Evolutionary conservation across 2,113 vertebrate species (phyloP).

Genomic region (Perognathus longimembris): DNA sequence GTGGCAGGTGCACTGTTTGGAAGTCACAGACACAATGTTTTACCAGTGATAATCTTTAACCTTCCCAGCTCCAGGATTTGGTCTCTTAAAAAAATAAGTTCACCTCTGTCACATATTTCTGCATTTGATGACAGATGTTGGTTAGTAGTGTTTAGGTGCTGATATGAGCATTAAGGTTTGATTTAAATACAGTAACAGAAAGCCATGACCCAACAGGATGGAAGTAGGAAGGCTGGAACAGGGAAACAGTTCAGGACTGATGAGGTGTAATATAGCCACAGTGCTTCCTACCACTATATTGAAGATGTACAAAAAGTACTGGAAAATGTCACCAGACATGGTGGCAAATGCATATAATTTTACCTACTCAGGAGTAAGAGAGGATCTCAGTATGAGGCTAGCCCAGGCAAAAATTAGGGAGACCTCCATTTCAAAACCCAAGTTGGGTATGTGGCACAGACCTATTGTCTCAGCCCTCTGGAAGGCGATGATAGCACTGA

Average conservation of each 20-base stretch:
- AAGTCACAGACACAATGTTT: background rate
- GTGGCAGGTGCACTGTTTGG: background rate
- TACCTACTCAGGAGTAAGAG: too few relatives aligned
- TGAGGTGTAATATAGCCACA: background rate
- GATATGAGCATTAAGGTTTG: background rate
- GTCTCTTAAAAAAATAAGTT: conserved; percentile 50
- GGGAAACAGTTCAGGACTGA: too few relatives aligned
- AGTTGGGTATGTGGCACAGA: too few relatives aligned
- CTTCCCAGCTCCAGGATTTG: background rate
- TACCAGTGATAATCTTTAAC: background rate
- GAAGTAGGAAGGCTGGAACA: background rate
- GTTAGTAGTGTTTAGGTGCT: background rate
- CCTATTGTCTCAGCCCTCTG: too few relatives aligned
- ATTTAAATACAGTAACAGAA: conserved; percentile 44
- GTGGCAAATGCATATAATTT: too few relatives aligned
- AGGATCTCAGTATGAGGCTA: too few relatives aligned
- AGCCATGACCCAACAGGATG: background rate
- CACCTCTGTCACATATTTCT: background rate
- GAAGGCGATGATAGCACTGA: too few relatives aligned
- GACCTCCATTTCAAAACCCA: too few relatives aligned
- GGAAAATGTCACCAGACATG: too few relatives aligned
- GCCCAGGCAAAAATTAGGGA: too few relatives aligned
- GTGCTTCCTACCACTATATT: background rate
- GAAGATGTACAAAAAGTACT: background rate
- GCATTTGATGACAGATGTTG: background rate